Conservation (phyloP, 2,888 invertebrate species). For the Poecilus cupreus region DNA sequence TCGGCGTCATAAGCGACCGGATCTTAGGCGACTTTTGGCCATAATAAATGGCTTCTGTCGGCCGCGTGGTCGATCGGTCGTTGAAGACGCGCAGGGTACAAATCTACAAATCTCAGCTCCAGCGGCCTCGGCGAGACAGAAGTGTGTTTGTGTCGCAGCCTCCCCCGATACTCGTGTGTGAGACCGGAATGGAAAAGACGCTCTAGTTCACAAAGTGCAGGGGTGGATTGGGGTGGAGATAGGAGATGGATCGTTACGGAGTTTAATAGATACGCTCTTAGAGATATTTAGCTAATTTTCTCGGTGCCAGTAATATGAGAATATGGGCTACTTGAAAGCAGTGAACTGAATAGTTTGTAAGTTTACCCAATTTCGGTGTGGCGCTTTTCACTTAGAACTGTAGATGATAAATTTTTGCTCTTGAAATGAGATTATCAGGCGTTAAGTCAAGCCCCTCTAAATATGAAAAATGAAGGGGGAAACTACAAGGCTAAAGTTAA, state of each 20-base stretch:
- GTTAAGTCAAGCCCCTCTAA: too few species aligned
- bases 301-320: neutral
- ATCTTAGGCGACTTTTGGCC: slow-evolving; percentile 19
- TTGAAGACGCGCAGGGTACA: neutral
- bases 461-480: too few species aligned
- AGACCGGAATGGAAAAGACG: neutral
- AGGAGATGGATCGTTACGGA: neutral
- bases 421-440: too few species aligned
- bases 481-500: too few species aligned
- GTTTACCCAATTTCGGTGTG: too few species aligned
- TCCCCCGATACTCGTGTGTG: neutral
- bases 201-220: neutral
- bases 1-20: slow-evolving; percentile 30
- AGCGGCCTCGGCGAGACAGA: neutral
- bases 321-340: neutral
- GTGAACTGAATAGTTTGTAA: too few species aligned
- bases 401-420: too few species aligned
- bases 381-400: too few species aligned
- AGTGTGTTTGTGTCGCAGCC: neutral
- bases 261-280: neutral
- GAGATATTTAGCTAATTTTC: neutral
- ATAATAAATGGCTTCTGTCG: slow-evolving; percentile 34
- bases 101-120: slow-evolving; percentile 17
- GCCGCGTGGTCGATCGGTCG: neutral
- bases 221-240: neutral